Conservation (phyloP, 2,797 vertebrate genomes). For the Pteronotus mesoamericanus region DNA sequence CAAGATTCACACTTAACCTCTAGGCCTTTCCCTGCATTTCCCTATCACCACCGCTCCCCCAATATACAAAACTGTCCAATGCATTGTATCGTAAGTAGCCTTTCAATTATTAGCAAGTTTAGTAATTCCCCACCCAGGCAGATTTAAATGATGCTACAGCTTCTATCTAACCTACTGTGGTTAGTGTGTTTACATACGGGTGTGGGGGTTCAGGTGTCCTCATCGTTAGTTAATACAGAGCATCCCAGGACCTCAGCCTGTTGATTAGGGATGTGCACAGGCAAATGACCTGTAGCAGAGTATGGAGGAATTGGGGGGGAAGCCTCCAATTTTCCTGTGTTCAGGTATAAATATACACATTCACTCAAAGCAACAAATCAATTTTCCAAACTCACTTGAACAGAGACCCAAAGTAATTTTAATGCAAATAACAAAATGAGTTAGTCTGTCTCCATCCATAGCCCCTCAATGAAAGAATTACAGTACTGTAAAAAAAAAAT, state of each 20-base stretch:
- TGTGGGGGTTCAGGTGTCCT: neutral
- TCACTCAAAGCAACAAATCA: neutral
- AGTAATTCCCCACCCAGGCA: neutral
- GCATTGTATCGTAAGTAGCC: neutral
- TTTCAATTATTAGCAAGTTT: neutral
- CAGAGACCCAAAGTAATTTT: conserved; percentile 62
- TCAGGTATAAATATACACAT: neutral
- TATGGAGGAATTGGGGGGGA: rapidly evolving
- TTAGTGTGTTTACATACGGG: neutral
- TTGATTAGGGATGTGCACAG: neutral
- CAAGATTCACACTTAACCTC: conserved; percentile 32
- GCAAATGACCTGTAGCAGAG: neutral
- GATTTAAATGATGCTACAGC: neutral
- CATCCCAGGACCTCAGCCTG: neutral
- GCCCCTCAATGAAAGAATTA: conserved; percentile 36
- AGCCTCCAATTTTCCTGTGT: neutral
- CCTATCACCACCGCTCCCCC: neutral
- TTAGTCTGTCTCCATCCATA: conserved; percentile 49
- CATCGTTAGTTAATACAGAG: neutral
- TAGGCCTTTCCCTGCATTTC: neutral
- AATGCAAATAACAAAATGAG: conserved; percentile 62
- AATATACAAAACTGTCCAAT: neutral
- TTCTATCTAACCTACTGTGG: neutral
- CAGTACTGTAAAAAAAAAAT: conserved; percentile 70
- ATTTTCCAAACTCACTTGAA: neutral